Conservation (phyloP, 1,140 invertebrate genomes). For the Procambarus virginalis region DNA sequence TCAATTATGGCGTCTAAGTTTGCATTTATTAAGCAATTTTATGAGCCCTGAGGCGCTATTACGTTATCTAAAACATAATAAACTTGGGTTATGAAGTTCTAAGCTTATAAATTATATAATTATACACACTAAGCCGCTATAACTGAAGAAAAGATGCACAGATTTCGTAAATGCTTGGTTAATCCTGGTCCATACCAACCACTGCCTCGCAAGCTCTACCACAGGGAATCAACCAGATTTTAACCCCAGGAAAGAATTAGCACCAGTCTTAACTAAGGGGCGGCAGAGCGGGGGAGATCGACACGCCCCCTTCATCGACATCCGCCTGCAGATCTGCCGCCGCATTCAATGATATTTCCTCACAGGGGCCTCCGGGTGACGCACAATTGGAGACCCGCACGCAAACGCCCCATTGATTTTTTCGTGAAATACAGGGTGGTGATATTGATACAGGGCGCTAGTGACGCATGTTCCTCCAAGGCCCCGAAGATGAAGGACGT, state of each 20-base stretch:
- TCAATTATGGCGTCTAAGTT: too few species aligned
- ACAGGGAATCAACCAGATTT: neutral
- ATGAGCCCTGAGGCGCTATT: too few species aligned
- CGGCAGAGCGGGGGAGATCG: conserved; percentile 9
- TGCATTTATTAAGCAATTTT: too few species aligned
- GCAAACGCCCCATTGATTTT: conserved; percentile 67
- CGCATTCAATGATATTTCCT: conserved; percentile 56
- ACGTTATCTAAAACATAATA: too few species aligned
- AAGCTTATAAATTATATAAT: too few species aligned
- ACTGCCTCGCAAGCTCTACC: neutral
- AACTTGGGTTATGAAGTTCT: too few species aligned
- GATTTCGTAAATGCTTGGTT: too few species aligned
- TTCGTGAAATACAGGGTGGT: conserved; percentile 55
- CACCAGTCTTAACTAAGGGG: conserved; percentile 32
- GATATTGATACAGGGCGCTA: conserved; percentile 40
- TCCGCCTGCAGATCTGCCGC: conserved; percentile 5
- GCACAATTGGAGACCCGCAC: conserved; percentile 54
- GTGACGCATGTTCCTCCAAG: neutral
- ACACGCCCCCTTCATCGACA: conserved; percentile 16
- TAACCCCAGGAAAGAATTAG: conserved; percentile 29
- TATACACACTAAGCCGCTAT: too few species aligned
- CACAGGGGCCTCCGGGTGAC: conserved; percentile 38
- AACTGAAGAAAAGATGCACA: too few species aligned
- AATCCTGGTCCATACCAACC: neutral
- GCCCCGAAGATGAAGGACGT: neutral